Evolutionary conservation across 2,888 invertebrate genomes (phyloP).

Genomic region (Conistra vaccinii): DNA sequence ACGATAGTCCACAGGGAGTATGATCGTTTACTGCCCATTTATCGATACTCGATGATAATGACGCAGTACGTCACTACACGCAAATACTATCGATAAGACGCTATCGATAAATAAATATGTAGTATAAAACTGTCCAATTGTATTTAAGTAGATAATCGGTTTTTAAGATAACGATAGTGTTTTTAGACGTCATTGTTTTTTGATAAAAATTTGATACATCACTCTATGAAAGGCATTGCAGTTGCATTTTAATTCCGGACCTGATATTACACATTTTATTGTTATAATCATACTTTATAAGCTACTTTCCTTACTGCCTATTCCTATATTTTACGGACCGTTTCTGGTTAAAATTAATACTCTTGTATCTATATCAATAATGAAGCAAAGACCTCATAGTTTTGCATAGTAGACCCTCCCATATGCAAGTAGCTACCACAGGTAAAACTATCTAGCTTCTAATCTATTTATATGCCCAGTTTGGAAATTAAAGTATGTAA

Average conservation of each 20-base stretch:
- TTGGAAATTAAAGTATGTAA: too few relatives aligned
- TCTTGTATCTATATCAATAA: too few relatives aligned
- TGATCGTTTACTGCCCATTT: slow-evolving; percentile 17
- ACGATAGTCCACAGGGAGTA: slow-evolving; percentile 33
- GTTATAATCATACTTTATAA: slow-evolving; percentile 31
- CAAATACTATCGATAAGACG: slow-evolving; percentile 47
- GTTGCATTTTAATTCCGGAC: slow-evolving; percentile 46
- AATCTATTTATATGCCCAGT: too few relatives aligned
- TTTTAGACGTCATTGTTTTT: slow-evolving; percentile 61
- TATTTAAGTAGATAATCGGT: slow-evolving; percentile 62
- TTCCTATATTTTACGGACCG: too few relatives aligned
- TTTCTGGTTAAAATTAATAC: too few relatives aligned
- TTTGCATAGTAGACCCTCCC: too few relatives aligned
- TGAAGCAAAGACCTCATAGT: too few relatives aligned
- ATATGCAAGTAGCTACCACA: too few relatives aligned
- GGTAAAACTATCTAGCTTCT: too few relatives aligned
- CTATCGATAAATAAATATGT: slow-evolving; percentile 49
- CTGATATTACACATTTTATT: slow-evolving; percentile 44
- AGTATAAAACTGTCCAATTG: slow-evolving; percentile 57
- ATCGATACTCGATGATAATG: slow-evolving; percentile 43
- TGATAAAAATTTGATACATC: slow-evolving; percentile 56
- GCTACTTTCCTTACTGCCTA: slow-evolving; percentile 8
- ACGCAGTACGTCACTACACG: slow-evolving; percentile 39
- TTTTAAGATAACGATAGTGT: slow-evolving; percentile 50
- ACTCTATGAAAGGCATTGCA: slow-evolving; percentile 41